Evolutionary conservation across 2,113 vertebrate genomes (phyloP).

Genomic region (Phyllostomus hastatus): DNA sequence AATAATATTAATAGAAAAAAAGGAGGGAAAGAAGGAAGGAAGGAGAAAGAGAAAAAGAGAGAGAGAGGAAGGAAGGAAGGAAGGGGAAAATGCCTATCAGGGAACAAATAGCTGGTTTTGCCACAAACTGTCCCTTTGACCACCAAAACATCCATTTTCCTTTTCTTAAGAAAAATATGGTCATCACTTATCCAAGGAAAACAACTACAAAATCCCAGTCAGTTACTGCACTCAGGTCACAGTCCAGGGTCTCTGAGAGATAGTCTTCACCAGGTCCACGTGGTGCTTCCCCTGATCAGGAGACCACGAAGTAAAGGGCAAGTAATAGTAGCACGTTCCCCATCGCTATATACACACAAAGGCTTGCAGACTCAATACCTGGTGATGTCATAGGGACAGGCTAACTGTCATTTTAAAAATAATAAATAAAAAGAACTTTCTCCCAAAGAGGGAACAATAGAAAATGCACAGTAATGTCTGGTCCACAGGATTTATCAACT

Average conservation of each 20-base stretch:
- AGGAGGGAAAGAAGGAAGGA: neutral
- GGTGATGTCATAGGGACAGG: neutral
- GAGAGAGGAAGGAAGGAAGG: neutral
- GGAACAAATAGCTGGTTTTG: neutral
- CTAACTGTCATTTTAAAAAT: neutral
- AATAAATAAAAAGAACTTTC: neutral
- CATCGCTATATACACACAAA: neutral
- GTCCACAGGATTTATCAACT: neutral
- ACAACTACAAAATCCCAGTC: neutral
- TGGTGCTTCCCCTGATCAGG: neutral
- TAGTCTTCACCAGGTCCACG: neutral
- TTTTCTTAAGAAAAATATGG: neutral
- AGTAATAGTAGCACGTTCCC: neutral
- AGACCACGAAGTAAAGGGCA: neutral
- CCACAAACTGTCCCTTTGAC: neutral
- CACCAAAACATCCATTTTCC: neutral
- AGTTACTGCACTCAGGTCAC: neutral
- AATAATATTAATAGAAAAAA: neutral
- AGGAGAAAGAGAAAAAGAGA: rapidly evolving
- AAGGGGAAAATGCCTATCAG: neutral
- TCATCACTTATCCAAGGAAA: neutral
- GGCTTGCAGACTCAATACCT: neutral
- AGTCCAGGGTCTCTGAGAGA: neutral
- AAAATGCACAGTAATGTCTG: neutral
- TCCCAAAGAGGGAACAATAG: neutral